Evolutionary conservation across 1,140 invertebrate species (phyloP).

Genomic region (Zaprionus nigranus): DNA sequence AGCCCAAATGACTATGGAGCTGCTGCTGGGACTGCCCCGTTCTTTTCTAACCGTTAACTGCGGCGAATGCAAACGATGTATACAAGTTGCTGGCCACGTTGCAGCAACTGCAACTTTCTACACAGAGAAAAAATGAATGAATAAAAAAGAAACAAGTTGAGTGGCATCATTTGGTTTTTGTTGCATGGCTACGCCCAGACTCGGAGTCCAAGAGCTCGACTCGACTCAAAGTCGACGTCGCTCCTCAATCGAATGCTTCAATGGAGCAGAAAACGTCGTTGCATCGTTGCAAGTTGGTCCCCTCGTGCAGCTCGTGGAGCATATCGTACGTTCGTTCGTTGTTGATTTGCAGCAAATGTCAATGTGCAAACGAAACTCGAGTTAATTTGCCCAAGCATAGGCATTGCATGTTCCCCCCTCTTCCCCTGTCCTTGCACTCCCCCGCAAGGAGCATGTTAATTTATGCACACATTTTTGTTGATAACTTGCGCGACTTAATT

Average conservation of each 20-base stretch:
- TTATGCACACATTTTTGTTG: slow-evolving; percentile 54
- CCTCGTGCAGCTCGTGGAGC: slow-evolving; percentile 23
- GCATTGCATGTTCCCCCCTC: slow-evolving; percentile 27
- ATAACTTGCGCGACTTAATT: slow-evolving; percentile 62
- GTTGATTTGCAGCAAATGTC: slow-evolving; percentile 51
- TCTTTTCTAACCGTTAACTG: slow-evolving; percentile 47
- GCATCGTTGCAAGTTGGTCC: slow-evolving; percentile 45
- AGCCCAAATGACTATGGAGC: slow-evolving; percentile 36
- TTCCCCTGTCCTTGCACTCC: slow-evolving; percentile 45
- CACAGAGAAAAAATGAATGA: slow-evolving; percentile 6
- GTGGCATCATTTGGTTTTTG: slow-evolving; percentile 52
- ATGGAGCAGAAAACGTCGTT: slow-evolving; percentile 75
- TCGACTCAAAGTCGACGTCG: slow-evolving; percentile 28
- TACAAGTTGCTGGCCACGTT: slow-evolving; percentile 24
- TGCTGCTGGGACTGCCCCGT: slow-evolving; percentile 25
- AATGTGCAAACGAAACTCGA: slow-evolving; percentile 62
- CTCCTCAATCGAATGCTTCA: slow-evolving; percentile 76
- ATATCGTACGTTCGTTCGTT: slow-evolving; percentile 24
- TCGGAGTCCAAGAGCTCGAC: neutral
- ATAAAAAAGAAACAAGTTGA: slow-evolving; percentile 47
- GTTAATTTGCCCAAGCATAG: slow-evolving; percentile 66
- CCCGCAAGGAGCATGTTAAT: slow-evolving; percentile 56
- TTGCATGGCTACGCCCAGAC: slow-evolving; percentile 45
- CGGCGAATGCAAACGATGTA: slow-evolving; percentile 22
- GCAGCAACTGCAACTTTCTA: slow-evolving; percentile 50